A percentile compares a stretch with the other conserved stretches of the same genome.
phyloP scores from a whole-genome alignment of 2,888 invertebrate genomes.

The Ganaspis brasiliensis region DNA sequence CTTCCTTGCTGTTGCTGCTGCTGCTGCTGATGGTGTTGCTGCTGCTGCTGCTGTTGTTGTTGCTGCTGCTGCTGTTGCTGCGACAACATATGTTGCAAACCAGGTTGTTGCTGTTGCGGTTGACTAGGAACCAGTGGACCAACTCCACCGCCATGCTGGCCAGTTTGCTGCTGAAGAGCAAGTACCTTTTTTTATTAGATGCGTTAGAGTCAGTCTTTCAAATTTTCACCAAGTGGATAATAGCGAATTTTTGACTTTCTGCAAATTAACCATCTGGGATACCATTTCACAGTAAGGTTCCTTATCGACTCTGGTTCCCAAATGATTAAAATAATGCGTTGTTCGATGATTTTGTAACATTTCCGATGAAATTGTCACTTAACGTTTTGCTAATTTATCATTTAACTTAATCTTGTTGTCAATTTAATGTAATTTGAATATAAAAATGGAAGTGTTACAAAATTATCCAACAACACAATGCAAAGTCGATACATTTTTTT shows the following conservation, averaged over 20 bases:
- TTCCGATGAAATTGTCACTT: no score
- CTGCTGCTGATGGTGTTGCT: conserved; percentile 77
- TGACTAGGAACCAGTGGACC: conserved; percentile 77
- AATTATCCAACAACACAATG: no score
- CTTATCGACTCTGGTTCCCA: no score
- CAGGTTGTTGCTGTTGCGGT: conserved; percentile 78
- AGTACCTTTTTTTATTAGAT: conserved; percentile 62
- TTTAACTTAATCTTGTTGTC: no score
- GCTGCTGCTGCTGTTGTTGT: conserved; percentile 79
- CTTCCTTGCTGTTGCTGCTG: conserved; percentile 84
- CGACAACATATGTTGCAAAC: conserved; percentile 79
- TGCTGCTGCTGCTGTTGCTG: conserved; percentile 83
- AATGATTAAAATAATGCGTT: no score
- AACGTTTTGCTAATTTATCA: no score
- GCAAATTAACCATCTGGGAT: no score
- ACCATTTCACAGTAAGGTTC: no score
- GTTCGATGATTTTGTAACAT: no score
- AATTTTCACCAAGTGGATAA: neutral
- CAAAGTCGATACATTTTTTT: no score
- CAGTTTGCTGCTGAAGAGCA: conserved; percentile 76
- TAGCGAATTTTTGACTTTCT: neutral
- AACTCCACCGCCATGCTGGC: conserved; percentile 74
- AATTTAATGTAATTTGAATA: no score
- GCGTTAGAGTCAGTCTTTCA: conserved; percentile 21
- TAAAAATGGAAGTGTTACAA: no score